Percentiles rank a stretch among this genome's conserved stretches.
phyloP scores from a whole-genome alignment of 2,797 vertebrate species.

The Hydrolagus colliei region DNA sequence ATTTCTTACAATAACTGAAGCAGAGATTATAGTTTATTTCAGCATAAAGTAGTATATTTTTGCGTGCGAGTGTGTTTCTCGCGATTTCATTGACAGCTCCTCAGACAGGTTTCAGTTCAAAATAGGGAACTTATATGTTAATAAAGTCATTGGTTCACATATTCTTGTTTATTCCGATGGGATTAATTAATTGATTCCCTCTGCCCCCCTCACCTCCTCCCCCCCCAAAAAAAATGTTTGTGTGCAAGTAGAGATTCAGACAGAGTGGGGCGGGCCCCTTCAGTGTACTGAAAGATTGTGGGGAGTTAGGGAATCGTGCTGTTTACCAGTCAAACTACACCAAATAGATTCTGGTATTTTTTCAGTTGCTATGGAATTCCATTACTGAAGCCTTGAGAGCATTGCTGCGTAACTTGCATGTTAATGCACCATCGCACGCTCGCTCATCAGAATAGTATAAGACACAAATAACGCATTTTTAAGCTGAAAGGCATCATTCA shows the following conservation, averaged over 20 bases:
- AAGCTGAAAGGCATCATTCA: slow-evolving; percentile 37
- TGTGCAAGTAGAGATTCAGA: too few relatives aligned
- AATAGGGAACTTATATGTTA: not conserved
- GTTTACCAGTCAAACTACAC: slow-evolving; percentile 36
- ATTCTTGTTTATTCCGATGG: slow-evolving; percentile 16
- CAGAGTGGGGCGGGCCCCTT: too few relatives aligned
- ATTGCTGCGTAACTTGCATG: slow-evolving; percentile 34
- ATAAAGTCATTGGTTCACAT: not conserved
- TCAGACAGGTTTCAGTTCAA: slow-evolving; percentile 12
- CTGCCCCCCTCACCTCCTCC: too few relatives aligned
- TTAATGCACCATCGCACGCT: slow-evolving; percentile 30
- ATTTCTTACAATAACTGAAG: too few relatives aligned
- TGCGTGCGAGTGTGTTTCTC: too few relatives aligned
- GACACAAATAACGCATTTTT: slow-evolving; percentile 33
- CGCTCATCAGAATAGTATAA: slow-evolving; percentile 31
- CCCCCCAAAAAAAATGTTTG: too few relatives aligned
- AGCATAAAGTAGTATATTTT: too few relatives aligned
- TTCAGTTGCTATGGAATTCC: slow-evolving; percentile 39
- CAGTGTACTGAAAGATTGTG: too few relatives aligned
- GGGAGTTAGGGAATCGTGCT: slow-evolving; percentile 37
- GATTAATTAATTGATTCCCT: slow-evolving; percentile 23
- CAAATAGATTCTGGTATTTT: slow-evolving; percentile 28
- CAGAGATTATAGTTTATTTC: too few relatives aligned
- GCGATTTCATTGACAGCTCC: not conserved
- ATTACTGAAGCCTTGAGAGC: not conserved